Percentiles rank a stretch among this genome's conserved stretches.
These are phyloP conservation scores for Pyrgus malvae DNA, from an alignment of 2,888 invertebrate species.

Conservation along the genomic window DNA sequence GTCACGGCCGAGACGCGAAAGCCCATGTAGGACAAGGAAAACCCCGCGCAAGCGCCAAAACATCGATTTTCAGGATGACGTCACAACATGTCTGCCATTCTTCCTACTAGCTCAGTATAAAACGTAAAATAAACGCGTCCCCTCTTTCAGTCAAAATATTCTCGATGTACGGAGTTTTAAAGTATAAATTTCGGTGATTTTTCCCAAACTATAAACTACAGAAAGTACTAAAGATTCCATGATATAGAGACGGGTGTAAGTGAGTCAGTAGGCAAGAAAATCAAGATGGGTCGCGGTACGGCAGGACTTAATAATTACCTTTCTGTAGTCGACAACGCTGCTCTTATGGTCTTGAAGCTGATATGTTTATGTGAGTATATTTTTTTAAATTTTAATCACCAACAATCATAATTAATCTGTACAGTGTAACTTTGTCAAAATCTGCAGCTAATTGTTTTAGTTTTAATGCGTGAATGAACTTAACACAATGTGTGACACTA, in stretches of 20 bases:
- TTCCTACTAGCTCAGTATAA: conserved; percentile 60
- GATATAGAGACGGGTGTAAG: background rate
- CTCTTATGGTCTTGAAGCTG: conserved; percentile 49
- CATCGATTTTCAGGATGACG: conserved; percentile 74
- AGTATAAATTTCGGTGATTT: conserved; percentile 1
- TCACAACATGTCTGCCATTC: conserved; percentile 72
- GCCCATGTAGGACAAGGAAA: conserved; percentile 68
- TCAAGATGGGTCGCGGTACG: conserved; percentile 2
- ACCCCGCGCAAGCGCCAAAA: conserved; percentile 63
- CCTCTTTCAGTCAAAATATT: conserved; percentile 45
- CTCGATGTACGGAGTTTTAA: conserved; percentile 40
- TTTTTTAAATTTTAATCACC: background rate
- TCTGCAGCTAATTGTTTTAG: too few species aligned
- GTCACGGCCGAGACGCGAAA: conserved; percentile 54
- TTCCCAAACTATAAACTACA: background rate
- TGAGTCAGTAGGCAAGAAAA: conserved; percentile 4
- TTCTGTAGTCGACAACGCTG: conserved; percentile 30
- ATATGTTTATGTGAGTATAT: conserved; percentile 69
- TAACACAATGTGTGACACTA: too few species aligned
- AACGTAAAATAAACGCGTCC: conserved; percentile 54
- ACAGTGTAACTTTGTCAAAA: too few species aligned
- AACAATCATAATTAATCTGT: too few species aligned
- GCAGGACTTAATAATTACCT: conserved; percentile 47
- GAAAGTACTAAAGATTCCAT: background rate
- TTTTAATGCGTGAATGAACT: too few species aligned